These are phyloP conservation scores for Sitobion miscanthi DNA, from an alignment of 1,140 invertebrate genomes.

Conservation along the genomic window DNA sequence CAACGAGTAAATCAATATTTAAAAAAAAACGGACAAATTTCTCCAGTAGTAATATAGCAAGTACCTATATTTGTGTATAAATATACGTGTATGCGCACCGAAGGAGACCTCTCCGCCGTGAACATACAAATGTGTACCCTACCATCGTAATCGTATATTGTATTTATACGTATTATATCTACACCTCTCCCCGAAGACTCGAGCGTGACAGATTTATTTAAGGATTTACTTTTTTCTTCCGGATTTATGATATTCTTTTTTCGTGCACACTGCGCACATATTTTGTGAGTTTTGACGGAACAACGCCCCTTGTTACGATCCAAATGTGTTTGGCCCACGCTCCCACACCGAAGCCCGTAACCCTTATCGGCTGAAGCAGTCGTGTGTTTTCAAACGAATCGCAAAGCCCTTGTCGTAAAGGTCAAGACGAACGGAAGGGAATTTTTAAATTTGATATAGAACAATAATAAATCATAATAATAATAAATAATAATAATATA, in stretches of 20 bases:
- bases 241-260: not conserved
- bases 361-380: not conserved
- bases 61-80: not conserved
- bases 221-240: not conserved
- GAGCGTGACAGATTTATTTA: slow-evolving; percentile 3
- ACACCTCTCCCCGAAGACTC: not conserved
- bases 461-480: not conserved
- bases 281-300: not conserved
- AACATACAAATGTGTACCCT: not conserved
- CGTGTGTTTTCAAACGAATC: not conserved
- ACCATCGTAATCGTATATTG: not conserved
- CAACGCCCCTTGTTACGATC: not conserved
- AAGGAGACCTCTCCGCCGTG: not conserved
- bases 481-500: not conserved
- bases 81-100: not conserved
- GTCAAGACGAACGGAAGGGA: not conserved
- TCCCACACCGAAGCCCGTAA: not conserved
- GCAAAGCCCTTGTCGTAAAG: not conserved
- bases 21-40: not conserved
- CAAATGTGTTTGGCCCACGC: not conserved
- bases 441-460: not conserved
- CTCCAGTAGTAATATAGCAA: not conserved
- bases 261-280: not conserved
- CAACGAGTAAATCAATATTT: not conserved
- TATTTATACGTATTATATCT: not conserved